Evolutionary conservation across 2,797 vertebrate genomes (phyloP), one percentile per base, ranked within the genome.

Genomic region (Hydrophis major): DNA sequence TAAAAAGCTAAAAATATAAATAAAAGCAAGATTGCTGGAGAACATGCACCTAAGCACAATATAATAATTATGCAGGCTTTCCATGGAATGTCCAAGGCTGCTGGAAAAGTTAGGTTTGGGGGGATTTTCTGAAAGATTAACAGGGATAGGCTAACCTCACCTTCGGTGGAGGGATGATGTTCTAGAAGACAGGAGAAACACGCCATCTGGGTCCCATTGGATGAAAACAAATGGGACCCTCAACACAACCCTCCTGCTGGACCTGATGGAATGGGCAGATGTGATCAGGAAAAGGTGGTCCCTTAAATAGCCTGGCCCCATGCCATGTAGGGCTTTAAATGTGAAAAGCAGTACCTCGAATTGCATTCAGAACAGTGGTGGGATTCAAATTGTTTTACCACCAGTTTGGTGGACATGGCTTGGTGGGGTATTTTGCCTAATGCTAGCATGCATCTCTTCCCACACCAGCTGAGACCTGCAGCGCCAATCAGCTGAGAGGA

Each of bases 161-260:
- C 74, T 25, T 42, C 0, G 1, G 37, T 0, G 3, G 1, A 37
- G 1, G 37, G 6, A 47, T 83, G 37, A 83, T 83, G 74, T 47
- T 25, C 74, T 47, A 83, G 37, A 83, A 47, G 20, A 37, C 18
- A 42, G 74, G 74, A 83, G 20, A 3, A 28, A 63, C 74, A 47
- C 11, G 1, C 4, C 10, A 22, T 25, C 37, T 83, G 37, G 18
- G 3, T 83, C 18, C 32, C 20, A 47, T 25, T 0, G 1, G 8
- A 83, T 83, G 37, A 42, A 78, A 78, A 20, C 8, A 11, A 8
- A 47, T 11, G 74, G 74, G 74, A 11, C 3, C 18, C 8, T 8
- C 37, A 78, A 78, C 37, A 42, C 20, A 78, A 37, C 32, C 37
- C 3, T 78, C 66, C n/a, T 69, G 7, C 8, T 42, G 16, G 32